phyloP scores from a whole-genome alignment of 2,113 vertebrate species.

The Tiliqua scincoides region DNA sequence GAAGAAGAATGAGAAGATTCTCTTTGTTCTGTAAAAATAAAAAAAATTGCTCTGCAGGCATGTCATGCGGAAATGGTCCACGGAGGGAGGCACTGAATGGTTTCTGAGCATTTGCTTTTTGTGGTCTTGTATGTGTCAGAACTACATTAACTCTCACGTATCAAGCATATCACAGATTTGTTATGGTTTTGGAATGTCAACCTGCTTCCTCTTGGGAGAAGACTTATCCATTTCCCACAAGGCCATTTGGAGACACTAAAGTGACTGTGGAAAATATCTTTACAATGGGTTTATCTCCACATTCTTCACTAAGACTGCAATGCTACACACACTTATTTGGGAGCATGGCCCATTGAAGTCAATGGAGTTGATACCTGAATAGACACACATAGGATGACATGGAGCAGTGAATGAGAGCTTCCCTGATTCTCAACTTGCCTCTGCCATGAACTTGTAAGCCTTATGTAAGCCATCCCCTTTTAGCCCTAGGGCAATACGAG shows the following conservation, averaged over 20 bases:
- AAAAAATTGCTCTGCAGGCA: constrained; percentile 62
- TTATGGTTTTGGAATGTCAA: constrained; percentile 33
- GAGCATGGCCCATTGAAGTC: too few relatives aligned
- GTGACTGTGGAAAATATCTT: constrained; percentile 25
- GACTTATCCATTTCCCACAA: constrained; percentile 25
- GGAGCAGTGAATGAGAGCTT: too few relatives aligned
- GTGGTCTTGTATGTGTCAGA: constrained; percentile 44
- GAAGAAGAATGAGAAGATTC: constrained; percentile 42
- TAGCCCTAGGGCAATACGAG: too few relatives aligned
- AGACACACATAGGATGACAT: too few relatives aligned
- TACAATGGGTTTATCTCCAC: neutral
- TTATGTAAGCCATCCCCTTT: too few relatives aligned
- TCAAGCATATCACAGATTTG: constrained; percentile 36
- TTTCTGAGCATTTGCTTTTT: constrained; percentile 41
- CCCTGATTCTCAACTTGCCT: too few relatives aligned
- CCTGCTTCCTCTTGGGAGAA: neutral
- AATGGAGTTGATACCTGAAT: too few relatives aligned
- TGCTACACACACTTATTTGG: too few relatives aligned
- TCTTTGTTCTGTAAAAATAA: constrained; percentile 48
- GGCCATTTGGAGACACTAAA: neutral
- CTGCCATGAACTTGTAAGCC: too few relatives aligned
- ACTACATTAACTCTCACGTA: constrained; percentile 54
- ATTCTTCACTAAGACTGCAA: too few relatives aligned
- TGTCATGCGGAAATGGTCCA: constrained; percentile 37
- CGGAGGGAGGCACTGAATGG: constrained; percentile 48